phyloP scores from a whole-genome alignment of 2,888 invertebrate species.

The Drosophila nr. fundita region DNA sequence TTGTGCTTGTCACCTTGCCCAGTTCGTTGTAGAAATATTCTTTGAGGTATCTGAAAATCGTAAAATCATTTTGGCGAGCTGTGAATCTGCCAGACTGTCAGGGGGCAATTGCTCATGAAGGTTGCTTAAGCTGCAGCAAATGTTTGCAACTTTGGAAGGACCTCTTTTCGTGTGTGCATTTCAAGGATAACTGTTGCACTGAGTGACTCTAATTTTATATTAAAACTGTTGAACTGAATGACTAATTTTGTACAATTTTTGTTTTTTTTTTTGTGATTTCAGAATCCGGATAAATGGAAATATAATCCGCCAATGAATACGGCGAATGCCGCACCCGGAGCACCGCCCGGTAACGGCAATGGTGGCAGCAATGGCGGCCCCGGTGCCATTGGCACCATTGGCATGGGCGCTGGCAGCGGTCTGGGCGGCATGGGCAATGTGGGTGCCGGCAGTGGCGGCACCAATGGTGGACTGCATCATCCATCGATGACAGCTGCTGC shows the following conservation, averaged over 20 bases:
- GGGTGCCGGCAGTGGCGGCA: slow-evolving; percentile 72
- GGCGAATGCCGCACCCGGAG: slow-evolving; percentile 85
- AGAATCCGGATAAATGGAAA: slow-evolving; percentile 95
- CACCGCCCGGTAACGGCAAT: slow-evolving; percentile 82
- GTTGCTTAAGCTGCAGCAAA: slow-evolving; percentile 11
- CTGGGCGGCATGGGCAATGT: slow-evolving; percentile 82
- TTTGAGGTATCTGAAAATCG: neutral
- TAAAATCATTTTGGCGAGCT: neutral
- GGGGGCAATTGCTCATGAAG: neutral
- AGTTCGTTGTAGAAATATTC: neutral
- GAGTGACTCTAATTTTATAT: neutral
- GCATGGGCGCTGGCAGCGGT: slow-evolving; percentile 84
- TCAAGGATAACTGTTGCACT: slow-evolving; percentile 1
- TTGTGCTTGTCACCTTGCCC: neutral
- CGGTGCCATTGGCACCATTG: slow-evolving; percentile 84
- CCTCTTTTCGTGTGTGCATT: neutral
- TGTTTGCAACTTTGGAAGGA: neutral
- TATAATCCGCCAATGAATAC: slow-evolving; percentile 87
- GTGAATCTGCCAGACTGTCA: neutral
- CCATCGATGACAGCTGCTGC: slow-evolving; percentile 81
- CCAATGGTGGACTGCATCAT: slow-evolving; percentile 83
- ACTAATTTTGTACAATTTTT: neutral
- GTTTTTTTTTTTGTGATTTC: slow-evolving; percentile 81
- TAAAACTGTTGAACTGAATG: neutral
- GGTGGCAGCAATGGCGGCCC: slow-evolving; percentile 85